phyloP scores from a whole-genome alignment of 2,797 vertebrate genomes.

The Ficedula albicollis region DNA sequence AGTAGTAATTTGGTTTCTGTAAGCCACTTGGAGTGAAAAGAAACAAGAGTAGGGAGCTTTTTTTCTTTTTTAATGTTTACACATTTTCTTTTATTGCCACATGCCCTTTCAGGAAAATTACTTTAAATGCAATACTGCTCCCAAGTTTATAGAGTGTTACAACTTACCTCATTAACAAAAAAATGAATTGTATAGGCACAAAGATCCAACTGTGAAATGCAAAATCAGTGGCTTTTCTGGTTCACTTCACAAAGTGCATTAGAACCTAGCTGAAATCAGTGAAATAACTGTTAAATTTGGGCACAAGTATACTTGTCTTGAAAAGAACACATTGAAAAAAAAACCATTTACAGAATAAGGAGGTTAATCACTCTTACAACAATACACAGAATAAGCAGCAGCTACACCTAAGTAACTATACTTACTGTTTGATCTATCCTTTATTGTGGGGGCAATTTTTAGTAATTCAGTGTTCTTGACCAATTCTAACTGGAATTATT shows the following conservation, averaged over 20 bases:
- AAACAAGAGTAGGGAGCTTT: neutral
- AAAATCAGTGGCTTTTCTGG: neutral
- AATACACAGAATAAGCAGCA: neutral
- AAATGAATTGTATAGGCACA: neutral
- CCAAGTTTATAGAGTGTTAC: neutral
- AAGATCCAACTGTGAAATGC: neutral
- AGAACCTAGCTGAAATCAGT: neutral
- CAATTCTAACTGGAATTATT: neutral
- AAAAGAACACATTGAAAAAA: neutral
- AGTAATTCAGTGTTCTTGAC: neutral
- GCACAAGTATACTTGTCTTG: neutral
- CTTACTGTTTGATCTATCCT: neutral
- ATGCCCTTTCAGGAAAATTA: neutral
- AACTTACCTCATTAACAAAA: neutral
- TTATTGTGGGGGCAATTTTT: neutral
- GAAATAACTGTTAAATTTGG: neutral
- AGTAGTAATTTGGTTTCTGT: neutral
- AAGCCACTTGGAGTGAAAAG: neutral
- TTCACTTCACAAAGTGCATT: neutral
- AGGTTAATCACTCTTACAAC: neutral
- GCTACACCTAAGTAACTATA: neutral
- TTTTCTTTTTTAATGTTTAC: neutral
- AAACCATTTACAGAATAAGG: neutral
- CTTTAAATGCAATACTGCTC: neutral
- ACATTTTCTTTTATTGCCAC: neutral